These are phyloP conservation scores for Calcarius lapponicus DNA, from an alignment of 2,797 vertebrate genomes.

Conservation along the genomic window DNA sequence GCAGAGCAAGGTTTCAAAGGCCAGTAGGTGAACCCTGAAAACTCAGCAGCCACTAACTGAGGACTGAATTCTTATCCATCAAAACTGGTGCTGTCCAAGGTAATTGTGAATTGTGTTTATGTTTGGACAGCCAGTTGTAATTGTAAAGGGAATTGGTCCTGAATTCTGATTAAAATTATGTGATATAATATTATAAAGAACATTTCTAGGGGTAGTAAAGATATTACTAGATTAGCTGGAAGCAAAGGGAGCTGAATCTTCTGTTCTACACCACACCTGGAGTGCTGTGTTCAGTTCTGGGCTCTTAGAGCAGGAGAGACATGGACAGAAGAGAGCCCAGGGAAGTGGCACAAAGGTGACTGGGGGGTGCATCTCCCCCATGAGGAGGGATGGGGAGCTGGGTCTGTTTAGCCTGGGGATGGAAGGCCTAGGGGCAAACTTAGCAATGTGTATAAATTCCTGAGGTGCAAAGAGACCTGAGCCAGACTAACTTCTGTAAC, in stretches of 20 bases:
- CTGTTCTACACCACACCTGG: neutral
- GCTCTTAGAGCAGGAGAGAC: neutral
- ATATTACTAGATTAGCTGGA: neutral
- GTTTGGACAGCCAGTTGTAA: neutral
- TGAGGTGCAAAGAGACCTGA: neutral
- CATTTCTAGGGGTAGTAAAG: neutral
- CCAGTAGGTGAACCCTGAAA: neutral
- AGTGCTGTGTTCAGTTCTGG: neutral
- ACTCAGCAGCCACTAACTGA: neutral
- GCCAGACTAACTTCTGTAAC: neutral
- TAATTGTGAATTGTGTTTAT: neutral
- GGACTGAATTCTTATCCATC: neutral
- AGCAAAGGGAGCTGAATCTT: neutral
- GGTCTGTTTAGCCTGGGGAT: neutral
- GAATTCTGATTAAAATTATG: neutral
- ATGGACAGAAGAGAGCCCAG: neutral
- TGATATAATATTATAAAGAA: neutral
- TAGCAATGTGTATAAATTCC: neutral
- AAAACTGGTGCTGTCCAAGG: constrained; percentile 49
- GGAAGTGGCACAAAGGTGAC: too few relatives aligned
- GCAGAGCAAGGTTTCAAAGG: neutral
- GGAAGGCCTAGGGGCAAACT: neutral
- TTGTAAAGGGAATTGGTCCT: neutral
- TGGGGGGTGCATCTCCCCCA: accelerated
- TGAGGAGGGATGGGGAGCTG: neutral